Evolutionary conservation across 2,888 invertebrate genomes (phyloP), one percentile per base, ranked within the genome.

Genomic region (Latrodectus hesperus): DNA sequence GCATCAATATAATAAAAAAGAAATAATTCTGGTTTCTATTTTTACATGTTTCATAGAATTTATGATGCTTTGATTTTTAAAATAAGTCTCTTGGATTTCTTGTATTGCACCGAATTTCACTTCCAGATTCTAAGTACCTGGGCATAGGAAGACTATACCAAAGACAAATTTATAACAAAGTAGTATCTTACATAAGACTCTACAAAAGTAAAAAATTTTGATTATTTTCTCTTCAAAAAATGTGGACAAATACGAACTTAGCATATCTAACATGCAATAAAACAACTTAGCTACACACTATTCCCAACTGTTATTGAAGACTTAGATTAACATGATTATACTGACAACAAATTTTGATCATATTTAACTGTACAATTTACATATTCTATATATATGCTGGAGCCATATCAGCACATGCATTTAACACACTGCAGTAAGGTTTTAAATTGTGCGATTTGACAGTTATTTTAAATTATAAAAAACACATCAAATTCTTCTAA

Each of bases 391-490:
- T 38, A 38, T 38, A 38, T 38, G 38, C 38, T 38, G 38, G 38
- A 3, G 38, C 38, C 38, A 38, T 51, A 81, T 72, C 65, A 49
- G 73, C 73, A 73, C 65, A 64, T 12, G 75, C 60, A 77, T 67
- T 74, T 67, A 55, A 60, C n/a, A 72, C 8, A 65, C 60, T 81
- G 82, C 81, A 70, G 14, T 60, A 12, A 86, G 55, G 55, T 60
- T 64, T 84, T 81, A 87, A 81, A 87, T 87, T 87, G 86, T 87
- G 86, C 86, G 86, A 87, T 87, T 87, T 76, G 86, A 87, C 86
- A 87, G 77, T 87, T 77, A 51, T 77, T 60, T 87, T 75, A 73
- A 85, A 87, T 77, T 82, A 81, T 71, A 81, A 81, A 38, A 86
- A 68, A 77, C 64, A 72, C 68, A 77, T 72, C 81, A 81, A 87